phyloP scores from a whole-genome alignment of 2,888 invertebrate genomes.

The Sinhomidia bicolor region DNA sequence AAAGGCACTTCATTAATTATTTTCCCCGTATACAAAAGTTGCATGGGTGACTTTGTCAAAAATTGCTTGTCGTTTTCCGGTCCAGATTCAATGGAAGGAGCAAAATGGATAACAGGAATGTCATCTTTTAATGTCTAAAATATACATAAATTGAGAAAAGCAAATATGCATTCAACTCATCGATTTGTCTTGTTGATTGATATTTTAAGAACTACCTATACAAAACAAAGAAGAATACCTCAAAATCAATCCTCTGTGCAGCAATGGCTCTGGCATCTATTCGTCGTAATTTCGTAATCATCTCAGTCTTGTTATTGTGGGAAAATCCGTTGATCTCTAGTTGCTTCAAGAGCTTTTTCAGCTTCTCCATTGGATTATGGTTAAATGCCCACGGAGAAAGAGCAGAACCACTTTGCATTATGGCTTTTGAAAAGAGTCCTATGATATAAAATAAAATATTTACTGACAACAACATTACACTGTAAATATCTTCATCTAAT shows the following conservation, averaged over 20 bases:
- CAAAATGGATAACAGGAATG: slow-evolving; percentile 63
- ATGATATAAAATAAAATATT: background rate
- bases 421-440: slow-evolving; percentile 70
- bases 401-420: slow-evolving; percentile 67
- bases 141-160: background rate
- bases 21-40: slow-evolving; percentile 55
- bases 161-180: background rate
- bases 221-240: slow-evolving; percentile 40
- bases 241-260: slow-evolving; percentile 67
- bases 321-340: slow-evolving; percentile 61
- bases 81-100: slow-evolving; percentile 72
- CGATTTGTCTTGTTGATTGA: background rate
- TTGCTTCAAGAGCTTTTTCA: slow-evolving; percentile 69
- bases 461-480: too few species aligned
- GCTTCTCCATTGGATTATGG: slow-evolving; percentile 49
- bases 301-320: slow-evolving; percentile 55
- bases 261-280: slow-evolving; percentile 66
- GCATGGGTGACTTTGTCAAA: slow-evolving; percentile 63
- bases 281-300: slow-evolving; percentile 55
- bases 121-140: slow-evolving; percentile 32
- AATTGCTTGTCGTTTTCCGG: slow-evolving; percentile 55
- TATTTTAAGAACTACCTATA: too few species aligned
- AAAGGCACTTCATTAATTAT: slow-evolving; percentile 75
- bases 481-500: too few species aligned
- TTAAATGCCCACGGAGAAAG: slow-evolving; percentile 75